A percentile compares a stretch with the other conserved stretches of the same genome.
phyloP scores from a whole-genome alignment of 2,888 invertebrate species.

The Bugulina stolonifera region DNA sequence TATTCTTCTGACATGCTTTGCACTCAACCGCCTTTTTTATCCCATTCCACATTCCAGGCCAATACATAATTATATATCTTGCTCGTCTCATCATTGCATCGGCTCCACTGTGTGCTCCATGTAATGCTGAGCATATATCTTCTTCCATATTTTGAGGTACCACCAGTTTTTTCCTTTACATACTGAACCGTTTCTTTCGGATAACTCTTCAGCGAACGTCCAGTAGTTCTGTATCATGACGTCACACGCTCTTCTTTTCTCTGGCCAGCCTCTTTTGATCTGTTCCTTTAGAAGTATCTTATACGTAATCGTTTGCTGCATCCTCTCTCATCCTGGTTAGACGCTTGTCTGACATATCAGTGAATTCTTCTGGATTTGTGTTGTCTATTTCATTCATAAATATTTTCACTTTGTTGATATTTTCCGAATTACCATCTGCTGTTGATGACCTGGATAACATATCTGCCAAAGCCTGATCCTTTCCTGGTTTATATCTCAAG shows the following conservation, averaged over 20 bases:
- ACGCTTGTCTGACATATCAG: not conserved
- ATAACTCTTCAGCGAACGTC: constrained; percentile 1
- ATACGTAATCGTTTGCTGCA: not conserved
- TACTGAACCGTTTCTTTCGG: constrained; percentile 25
- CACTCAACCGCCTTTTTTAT: constrained; percentile 27
- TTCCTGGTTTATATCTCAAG: constrained; percentile 18
- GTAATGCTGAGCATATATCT: constrained; percentile 26
- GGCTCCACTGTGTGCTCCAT: constrained; percentile 28
- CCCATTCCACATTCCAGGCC: constrained; percentile 31
- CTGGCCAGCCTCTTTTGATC: constrained; percentile 1
- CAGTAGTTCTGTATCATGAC: not conserved
- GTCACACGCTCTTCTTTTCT: not conserved
- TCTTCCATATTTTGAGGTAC: constrained; percentile 27
- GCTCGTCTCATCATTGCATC: constrained; percentile 27
- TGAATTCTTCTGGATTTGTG: not conserved
- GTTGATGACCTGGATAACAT: constrained; percentile 1
- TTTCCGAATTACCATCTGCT: not conserved
- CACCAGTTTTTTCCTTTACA: constrained; percentile 28
- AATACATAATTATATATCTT: constrained; percentile 29
- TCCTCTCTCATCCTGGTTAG: not conserved
- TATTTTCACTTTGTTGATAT: not conserved
- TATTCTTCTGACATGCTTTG: constrained; percentile 22
- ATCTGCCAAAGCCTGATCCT: not conserved
- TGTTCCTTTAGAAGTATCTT: not conserved
- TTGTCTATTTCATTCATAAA: constrained; percentile 1